phyloP scores from a whole-genome alignment of 37 sponge, comb jelly and placozoan species.

The Crambe crambe region DNA sequence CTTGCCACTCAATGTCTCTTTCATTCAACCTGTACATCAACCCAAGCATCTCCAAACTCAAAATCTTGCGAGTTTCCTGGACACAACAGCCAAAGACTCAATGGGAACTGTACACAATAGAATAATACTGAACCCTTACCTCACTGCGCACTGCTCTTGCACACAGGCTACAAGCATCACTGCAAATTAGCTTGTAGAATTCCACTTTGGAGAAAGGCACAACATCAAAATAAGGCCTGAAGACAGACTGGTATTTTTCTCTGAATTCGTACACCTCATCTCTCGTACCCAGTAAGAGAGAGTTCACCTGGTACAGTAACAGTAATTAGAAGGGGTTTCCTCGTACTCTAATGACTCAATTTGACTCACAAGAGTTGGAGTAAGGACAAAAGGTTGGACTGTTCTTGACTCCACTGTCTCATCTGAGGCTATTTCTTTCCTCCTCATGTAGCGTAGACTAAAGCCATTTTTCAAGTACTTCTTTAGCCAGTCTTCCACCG shows the following conservation, averaged over 20 bases:
- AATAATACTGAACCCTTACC: conserved; percentile 45
- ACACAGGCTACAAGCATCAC: conserved; percentile 62
- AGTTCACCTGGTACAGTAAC: conserved; percentile 42
- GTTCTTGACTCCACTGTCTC: conserved; percentile 37
- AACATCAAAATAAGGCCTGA: conserved; percentile 67
- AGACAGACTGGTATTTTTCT: conserved; percentile 71
- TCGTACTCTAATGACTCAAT: not conserved
- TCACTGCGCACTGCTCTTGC: conserved; percentile 27
- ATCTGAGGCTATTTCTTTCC: conserved; percentile 61
- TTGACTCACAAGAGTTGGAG: conserved; percentile 56
- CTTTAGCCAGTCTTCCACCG: conserved; percentile 72
- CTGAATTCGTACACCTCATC: conserved; percentile 66
- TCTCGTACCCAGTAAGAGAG: conserved; percentile 46
- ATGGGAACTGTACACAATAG: not conserved
- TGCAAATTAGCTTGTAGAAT: conserved; percentile 61
- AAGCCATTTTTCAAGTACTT: conserved; percentile 74
- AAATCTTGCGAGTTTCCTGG: conserved; percentile 44
- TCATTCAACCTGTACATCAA: conserved; percentile 78
- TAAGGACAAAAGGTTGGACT: conserved; percentile 41
- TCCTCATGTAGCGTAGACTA: conserved; percentile 63
- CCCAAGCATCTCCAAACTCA: conserved; percentile 69
- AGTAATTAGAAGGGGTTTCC: not conserved
- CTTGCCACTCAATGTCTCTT: conserved; percentile 68
- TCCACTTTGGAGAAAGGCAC: conserved; percentile 70
- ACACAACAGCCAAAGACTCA: not conserved